phyloP scores from a whole-genome alignment of 1,140 invertebrate species.

The Atopsyche davidsoni region DNA sequence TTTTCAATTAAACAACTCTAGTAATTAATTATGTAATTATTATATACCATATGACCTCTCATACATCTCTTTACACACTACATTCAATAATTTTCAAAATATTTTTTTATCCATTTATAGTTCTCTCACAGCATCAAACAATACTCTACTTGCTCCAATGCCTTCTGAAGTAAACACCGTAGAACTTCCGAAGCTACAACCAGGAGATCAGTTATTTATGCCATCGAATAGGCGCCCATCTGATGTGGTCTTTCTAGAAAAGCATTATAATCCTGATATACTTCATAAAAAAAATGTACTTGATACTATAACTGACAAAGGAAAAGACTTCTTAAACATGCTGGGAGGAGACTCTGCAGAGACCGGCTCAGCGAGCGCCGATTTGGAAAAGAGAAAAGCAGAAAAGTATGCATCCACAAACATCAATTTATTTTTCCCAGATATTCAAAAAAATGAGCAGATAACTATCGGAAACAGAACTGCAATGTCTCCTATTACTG shows the following conservation, averaged over 20 bases:
- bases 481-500: slow-evolving; percentile 39
- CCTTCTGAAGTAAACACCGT: slow-evolving; percentile 13
- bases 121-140: slow-evolving; percentile 27
- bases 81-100: too few relatives aligned
- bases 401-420: slow-evolving; percentile 43
- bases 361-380: slow-evolving; percentile 46
- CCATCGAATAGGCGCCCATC: slow-evolving; percentile 40
- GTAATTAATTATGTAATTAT: neutral
- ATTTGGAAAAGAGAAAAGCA: slow-evolving; percentile 47
- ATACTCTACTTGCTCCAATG: slow-evolving; percentile 19
- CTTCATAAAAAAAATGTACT: slow-evolving; percentile 62
- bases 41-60: too few relatives aligned
- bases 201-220: slow-evolving; percentile 52
- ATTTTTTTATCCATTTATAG: slow-evolving; percentile 19
- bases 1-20: neutral
- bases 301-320: slow-evolving; percentile 58
- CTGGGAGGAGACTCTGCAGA: slow-evolving; percentile 47
- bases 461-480: slow-evolving; percentile 30
- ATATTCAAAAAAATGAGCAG: slow-evolving; percentile 2
- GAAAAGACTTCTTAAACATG: slow-evolving; percentile 64
- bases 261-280: slow-evolving; percentile 28
- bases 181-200: slow-evolving; percentile 43
- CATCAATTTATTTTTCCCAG: slow-evolving; percentile 26
- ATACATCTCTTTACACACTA: too few relatives aligned
- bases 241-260: slow-evolving; percentile 35